Base-by-base conservation (phyloP, 2,888 invertebrate species). In the Tipula helvola region DNA sequence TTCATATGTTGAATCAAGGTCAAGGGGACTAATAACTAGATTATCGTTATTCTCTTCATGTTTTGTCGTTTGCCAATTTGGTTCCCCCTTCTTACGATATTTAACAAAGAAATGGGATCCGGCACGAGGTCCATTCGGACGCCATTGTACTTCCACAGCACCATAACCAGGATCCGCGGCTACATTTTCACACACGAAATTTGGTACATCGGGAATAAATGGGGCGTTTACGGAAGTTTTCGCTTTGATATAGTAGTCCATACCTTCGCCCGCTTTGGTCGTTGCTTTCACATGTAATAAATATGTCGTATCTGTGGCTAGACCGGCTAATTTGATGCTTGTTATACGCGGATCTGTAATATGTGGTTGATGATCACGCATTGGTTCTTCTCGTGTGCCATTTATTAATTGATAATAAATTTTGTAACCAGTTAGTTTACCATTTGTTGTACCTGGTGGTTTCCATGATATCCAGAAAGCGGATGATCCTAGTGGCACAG, bases 381-480 rank as follows among this genome's bases (percentile, higher is more conserved):
- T 91, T 0, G 93, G 93, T 8, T 94, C 95, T 0, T 93, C 89
- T 16, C 91, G 90, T 0, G 93, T 94, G 42, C 93, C 96, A 84
- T 94, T 94, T 0, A 96, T 95, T 88, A 95, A 94, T 90, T 96
- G 95, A 91, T 97, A 99, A 90, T 96, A 97, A 88, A 99, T 96
- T 90, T 96, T 96, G 92, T 99, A 99, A 2, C 98, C 98, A 1
- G 95, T 96, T 0, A 99, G 92, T 87, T 90, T 93, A 39, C 99
- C 99, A 91, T 99, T 99, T 10, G 97, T 95, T 90, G 97, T 96
- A 83, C 96, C 93, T 0, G 99, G 99, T 89, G 95, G 95, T 89
- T 96, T 96, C 99, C 99, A 99, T 42, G 94, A 94, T n/a, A 99
- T 92, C 88, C 96, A 94, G 90, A 99, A 95, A 0, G 97, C 97